Evolutionary conservation across 2,797 vertebrate species (phyloP).

Genomic region (Chrysocyon brachyurus): DNA sequence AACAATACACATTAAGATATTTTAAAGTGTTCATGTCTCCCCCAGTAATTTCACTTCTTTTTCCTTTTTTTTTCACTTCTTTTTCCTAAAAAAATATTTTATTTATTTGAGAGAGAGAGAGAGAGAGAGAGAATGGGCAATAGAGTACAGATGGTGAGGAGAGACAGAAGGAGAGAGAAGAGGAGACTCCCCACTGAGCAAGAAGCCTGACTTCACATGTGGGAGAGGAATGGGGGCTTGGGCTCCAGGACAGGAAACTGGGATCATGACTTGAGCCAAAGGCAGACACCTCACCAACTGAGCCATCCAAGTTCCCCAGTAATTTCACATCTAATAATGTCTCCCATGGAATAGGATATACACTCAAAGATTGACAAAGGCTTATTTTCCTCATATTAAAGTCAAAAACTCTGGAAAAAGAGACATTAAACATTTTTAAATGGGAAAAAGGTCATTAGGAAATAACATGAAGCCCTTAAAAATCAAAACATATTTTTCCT

Average conservation of each 20-base stretch:
- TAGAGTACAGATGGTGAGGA: not conserved
- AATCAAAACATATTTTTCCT: not conserved
- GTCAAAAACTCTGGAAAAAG: not conserved
- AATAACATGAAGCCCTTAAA: not conserved
- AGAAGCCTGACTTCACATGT: not conserved
- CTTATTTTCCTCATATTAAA: not conserved
- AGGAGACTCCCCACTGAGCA: not conserved
- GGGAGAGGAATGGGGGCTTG: no score
- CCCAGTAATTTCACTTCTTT: not conserved
- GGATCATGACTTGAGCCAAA: not conserved
- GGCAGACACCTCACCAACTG: not conserved
- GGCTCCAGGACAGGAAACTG: no score
- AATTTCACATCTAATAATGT: not conserved
- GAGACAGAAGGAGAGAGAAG: not conserved
- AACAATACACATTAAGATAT: not conserved
- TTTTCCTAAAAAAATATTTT: not conserved
- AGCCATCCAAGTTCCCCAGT: not conserved
- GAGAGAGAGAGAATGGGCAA: not conserved
- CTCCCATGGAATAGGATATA: not conserved
- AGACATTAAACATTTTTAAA: not conserved
- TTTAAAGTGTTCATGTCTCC: not conserved
- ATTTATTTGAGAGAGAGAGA: not conserved
- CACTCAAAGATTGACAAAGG: not conserved
- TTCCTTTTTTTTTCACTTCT: not conserved
- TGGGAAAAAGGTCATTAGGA: not conserved